Evolutionary conservation across 2,888 invertebrate species (phyloP).

Genomic region (Agrochola lychnidis): DNA sequence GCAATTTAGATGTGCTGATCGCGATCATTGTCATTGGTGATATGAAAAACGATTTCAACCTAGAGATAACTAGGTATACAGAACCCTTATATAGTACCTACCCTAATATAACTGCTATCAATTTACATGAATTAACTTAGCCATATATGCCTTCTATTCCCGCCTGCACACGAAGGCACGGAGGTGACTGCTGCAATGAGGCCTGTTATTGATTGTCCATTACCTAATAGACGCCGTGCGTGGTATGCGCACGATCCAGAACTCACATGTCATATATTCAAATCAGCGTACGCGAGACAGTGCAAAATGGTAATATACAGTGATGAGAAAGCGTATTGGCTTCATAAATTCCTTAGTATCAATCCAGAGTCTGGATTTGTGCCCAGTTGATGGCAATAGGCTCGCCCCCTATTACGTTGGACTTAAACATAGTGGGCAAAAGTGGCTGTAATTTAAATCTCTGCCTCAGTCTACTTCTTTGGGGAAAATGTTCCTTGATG

Average conservation of each 20-base stretch:
- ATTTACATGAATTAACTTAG: not conserved
- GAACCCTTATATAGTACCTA: not conserved
- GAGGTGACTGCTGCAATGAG: conserved; percentile 15
- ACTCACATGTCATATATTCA: conserved; percentile 1
- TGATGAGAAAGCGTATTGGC: not conserved
- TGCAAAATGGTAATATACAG: too few relatives aligned
- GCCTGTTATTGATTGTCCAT: conserved; percentile 1
- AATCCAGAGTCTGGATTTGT: not conserved
- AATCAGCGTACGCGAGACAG: not conserved
- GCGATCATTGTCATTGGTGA: not conserved
- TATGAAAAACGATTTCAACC: not conserved
- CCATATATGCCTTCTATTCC: not conserved
- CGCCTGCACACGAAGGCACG: not conserved
- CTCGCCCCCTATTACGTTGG: not conserved
- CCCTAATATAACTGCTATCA: not conserved
- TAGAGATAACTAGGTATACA: not conserved
- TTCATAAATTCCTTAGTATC: not conserved
- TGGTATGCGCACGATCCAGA: not conserved
- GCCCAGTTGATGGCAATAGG: too few relatives aligned
- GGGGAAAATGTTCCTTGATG: too few relatives aligned
- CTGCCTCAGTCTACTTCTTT: not conserved
- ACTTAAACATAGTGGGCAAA: not conserved
- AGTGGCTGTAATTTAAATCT: not conserved
- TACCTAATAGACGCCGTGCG: conserved; percentile 8
- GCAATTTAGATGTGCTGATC: not conserved